phyloP scores from a whole-genome alignment of 35 echinoderm and acorn worm genomes.

The Heliocidaris erythrogramma region DNA sequence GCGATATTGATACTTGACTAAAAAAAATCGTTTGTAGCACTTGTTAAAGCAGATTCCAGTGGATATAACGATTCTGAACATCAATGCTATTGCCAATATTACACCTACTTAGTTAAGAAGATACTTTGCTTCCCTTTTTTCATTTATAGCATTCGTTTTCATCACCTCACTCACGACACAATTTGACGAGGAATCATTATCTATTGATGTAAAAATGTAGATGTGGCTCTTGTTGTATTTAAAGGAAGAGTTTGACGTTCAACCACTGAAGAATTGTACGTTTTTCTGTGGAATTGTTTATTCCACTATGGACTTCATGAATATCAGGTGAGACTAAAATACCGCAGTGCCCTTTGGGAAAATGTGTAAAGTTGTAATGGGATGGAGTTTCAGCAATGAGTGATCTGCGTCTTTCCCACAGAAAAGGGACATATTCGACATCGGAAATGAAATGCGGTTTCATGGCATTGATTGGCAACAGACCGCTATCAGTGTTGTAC shows the following conservation, averaged over 20 bases:
- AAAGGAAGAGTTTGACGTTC: background rate
- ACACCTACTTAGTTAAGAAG: background rate
- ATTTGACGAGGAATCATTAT: background rate
- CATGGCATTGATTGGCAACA: background rate
- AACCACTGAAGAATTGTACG: background rate
- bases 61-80: background rate
- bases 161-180: background rate
- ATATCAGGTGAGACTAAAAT: background rate
- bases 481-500: background rate
- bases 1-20: background rate
- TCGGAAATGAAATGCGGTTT: background rate
- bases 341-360: background rate
- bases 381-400: background rate
- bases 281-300: background rate
- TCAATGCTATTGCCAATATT: background rate
- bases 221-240: background rate
- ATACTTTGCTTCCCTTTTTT: background rate
- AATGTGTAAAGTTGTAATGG: background rate
- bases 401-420: background rate
- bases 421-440: background rate
- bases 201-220: background rate
- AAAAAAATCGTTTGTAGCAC: background rate
- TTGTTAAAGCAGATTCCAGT: background rate
- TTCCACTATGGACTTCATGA: background rate
- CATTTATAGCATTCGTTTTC: background rate